Conservation (phyloP, 2,888 invertebrate genomes). For the Proisotoma minuta region DNA sequence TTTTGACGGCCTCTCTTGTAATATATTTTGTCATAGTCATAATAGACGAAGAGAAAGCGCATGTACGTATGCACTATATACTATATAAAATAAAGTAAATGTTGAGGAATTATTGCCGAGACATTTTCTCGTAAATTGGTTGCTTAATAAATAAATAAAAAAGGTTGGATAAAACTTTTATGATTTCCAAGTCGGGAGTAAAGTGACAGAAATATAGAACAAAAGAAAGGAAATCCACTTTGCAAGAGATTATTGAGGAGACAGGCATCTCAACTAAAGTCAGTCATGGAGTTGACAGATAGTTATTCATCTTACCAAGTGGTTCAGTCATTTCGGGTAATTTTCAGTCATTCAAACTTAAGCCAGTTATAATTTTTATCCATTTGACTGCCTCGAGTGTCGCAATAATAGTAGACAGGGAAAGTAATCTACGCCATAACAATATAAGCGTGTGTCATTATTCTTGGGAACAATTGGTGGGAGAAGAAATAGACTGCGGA, state of each 20-base stretch:
- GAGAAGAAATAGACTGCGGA: no score
- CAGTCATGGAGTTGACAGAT: constrained; percentile 2
- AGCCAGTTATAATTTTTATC: constrained; percentile 5
- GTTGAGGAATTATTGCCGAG: no score
- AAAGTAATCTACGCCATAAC: background rate
- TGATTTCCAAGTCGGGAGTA: no score
- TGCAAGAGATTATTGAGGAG: background rate
- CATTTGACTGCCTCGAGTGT: background rate
- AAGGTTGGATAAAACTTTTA: no score
- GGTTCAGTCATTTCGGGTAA: background rate
- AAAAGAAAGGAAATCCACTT: background rate
- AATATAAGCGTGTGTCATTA: background rate
- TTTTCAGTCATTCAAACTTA: constrained; percentile 5
- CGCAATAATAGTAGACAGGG: background rate
- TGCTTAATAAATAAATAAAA: no score
- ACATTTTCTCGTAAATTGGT: no score
- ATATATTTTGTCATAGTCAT: no score
- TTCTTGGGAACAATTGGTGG: background rate
- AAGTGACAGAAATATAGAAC: background rate
- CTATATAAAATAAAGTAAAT: no score
- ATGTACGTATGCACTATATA: no score
- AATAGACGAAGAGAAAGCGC: no score
- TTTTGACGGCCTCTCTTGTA: background rate
- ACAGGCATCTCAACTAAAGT: background rate
- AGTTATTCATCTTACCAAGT: constrained; percentile 4